Base-by-base conservation (phyloP, 2,113 vertebrate genomes). In the Elaphurus davidianus region DNA sequence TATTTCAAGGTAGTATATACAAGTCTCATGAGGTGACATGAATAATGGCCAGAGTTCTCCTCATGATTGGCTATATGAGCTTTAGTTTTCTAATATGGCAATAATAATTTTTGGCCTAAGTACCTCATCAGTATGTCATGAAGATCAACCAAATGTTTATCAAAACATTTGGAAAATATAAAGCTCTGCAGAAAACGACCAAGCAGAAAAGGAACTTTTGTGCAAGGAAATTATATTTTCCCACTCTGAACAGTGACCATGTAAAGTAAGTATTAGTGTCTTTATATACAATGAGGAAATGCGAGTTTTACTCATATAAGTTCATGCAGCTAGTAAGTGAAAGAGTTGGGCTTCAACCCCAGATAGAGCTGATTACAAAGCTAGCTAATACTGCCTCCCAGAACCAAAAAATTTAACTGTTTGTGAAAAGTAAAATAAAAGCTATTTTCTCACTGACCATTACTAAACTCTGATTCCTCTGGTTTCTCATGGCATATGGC, bases 221-320 rank as follows among this genome's bases (percentile, higher is more conserved):
- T 90, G 9, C 14, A 25, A 87, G 67, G 14, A 0, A 89, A 93
- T 94, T 97, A 40, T 93, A 89, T 89, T 97, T 97, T 95, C 74
- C 25, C 13, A 87, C 11, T 25, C 19, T 62, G 14, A 17, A 97
- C 30, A 96, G 54, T 11, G 76, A 74, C 8, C 33, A 27, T 89
- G 15, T 92, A 45, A 93, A 86, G 21, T 79, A 84, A 86, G 33
- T 45, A 43, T 76, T 92, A 40, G 40, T 84, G 59, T 92, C 52
- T 92, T 90, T 28, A 64, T 36, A 93, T 60, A 92, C 33, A 85
- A n/a, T 47, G 27, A 92, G n/a, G 1, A 90, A 94, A 78, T 90
- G 19, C 93, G 7, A 88, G 12, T 90, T 97, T 62, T 90, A 76
- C 4, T 79, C 27, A 23, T 87, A 40, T 5, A 78, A 47, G 30